These are phyloP conservation scores for Siniperca scherzeri DNA, from an alignment of 2,797 vertebrate genomes.

Conservation along the genomic window DNA sequence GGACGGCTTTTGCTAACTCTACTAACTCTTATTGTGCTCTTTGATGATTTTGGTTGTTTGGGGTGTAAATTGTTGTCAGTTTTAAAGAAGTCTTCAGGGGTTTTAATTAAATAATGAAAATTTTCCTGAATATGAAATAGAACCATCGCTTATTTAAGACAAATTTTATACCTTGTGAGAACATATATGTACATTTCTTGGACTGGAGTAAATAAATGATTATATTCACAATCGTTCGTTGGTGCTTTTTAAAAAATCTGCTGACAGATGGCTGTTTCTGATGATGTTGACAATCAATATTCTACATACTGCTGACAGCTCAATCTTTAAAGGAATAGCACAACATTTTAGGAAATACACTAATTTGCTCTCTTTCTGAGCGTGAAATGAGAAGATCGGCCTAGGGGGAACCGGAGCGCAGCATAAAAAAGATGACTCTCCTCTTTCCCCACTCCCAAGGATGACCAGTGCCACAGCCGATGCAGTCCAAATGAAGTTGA, in stretches of 20 bases:
- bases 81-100: constrained; percentile 65
- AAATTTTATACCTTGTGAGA: constrained; percentile 75
- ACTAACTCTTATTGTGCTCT: constrained; percentile 43
- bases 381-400: background rate
- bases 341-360: background rate
- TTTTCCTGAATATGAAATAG: constrained; percentile 55
- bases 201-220: constrained; percentile 75
- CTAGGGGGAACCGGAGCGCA: no score
- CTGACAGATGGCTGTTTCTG: constrained; percentile 13
- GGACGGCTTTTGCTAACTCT: constrained; percentile 72
- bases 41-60: constrained; percentile 49
- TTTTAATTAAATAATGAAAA: constrained; percentile 62
- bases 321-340: background rate
- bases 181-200: constrained; percentile 67
- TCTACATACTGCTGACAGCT: background rate
- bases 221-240: constrained; percentile 56
- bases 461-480: no score
- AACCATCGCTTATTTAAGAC: constrained; percentile 75
- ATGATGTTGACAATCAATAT: background rate
- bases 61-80: constrained; percentile 43
- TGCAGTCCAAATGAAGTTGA: no score
- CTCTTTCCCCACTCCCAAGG: no score
- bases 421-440: no score
- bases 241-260: background rate
- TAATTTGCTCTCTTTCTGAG: background rate